Percentiles rank a stretch among this genome's conserved stretches.
phyloP scores from a whole-genome alignment of 2,797 vertebrate genomes.

The Enteromius fasciolatus region DNA sequence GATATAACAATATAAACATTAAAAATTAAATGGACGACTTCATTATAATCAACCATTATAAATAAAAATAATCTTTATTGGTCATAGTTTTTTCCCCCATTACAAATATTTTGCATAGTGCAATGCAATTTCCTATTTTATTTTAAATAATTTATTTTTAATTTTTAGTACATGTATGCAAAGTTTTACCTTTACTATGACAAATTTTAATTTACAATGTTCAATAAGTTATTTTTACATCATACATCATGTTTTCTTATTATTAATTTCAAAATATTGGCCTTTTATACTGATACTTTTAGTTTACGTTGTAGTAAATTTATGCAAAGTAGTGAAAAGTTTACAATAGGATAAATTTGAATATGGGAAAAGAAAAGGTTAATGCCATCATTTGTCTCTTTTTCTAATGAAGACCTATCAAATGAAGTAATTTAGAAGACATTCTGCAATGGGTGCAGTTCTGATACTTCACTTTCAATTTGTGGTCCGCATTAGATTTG shows the following conservation, averaged over 20 bases:
- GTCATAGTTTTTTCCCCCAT: too few relatives aligned
- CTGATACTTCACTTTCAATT: neutral
- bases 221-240: neutral
- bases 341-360: neutral
- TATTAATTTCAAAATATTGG: neutral
- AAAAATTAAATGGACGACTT: neutral
- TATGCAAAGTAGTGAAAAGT: neutral
- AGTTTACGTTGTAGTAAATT: neutral
- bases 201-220: neutral
- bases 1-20: neutral
- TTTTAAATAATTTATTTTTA: neutral
- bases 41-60: neutral
- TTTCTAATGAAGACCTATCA: neutral
- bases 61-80: neutral
- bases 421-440: neutral
- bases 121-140: neutral
- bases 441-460: neutral
- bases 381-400: neutral
- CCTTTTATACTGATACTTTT: neutral
- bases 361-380: too few relatives aligned
- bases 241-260: neutral
- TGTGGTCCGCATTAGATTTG: neutral
- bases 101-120: neutral
- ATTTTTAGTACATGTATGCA: neutral
- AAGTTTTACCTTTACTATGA: neutral